Percentiles rank a stretch among this genome's conserved stretches.
These are phyloP conservation scores for Burhinus oedicnemus DNA, from an alignment of 2,113 vertebrate species.

Conservation along the genomic window DNA sequence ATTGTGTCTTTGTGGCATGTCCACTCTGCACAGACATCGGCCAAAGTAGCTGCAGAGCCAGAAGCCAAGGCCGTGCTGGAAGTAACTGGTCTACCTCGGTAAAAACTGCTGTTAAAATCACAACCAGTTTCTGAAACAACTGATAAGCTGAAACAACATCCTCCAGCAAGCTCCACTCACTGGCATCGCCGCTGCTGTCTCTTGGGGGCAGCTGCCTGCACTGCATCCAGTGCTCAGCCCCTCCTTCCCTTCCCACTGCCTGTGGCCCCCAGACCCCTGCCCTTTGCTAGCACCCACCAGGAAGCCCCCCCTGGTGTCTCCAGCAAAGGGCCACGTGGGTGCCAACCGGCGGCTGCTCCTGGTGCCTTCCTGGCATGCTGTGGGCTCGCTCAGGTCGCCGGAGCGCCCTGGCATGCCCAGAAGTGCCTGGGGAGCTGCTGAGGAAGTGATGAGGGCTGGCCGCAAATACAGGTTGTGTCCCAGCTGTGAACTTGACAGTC, in stretches of 20 bases:
- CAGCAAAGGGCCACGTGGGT: background rate
- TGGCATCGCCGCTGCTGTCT: background rate
- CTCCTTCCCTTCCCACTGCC: background rate
- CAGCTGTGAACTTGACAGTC: slow-evolving; percentile 1
- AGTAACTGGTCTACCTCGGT: background rate
- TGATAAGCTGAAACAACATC: background rate
- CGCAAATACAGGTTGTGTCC: background rate
- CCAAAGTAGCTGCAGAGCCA: background rate
- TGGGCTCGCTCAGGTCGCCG: background rate
- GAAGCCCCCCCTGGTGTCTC: background rate
- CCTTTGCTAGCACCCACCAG: rapidly evolving
- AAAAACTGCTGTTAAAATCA: background rate
- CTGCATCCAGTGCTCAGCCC: background rate
- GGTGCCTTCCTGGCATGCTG: rapidly evolving
- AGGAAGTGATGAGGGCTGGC: background rate
- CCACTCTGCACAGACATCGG: background rate
- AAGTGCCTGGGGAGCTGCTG: background rate
- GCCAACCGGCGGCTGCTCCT: background rate
- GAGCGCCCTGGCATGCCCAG: rapidly evolving
- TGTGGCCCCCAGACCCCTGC: rapidly evolving
- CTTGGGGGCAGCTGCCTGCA: background rate
- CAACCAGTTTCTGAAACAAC: background rate
- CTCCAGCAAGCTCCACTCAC: background rate
- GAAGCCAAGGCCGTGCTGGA: background rate
- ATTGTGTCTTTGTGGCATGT: background rate